Percentiles rank a stretch among this genome's conserved stretches.
Evolutionary conservation across 1,140 invertebrate genomes (phyloP).

Genomic region (Drusus annulatus): DNA sequence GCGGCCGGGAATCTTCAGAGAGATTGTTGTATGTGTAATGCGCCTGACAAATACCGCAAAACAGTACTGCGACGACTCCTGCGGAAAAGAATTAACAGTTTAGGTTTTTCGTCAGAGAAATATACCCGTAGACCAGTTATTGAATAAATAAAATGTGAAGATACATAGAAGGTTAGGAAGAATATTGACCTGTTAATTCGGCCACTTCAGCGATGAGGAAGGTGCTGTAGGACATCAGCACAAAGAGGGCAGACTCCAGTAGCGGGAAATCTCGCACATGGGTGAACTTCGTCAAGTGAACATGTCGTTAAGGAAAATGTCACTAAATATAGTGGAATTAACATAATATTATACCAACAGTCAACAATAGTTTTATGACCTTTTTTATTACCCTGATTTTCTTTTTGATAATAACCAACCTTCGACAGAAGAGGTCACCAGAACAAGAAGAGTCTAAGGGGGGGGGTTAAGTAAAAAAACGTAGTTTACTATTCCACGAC

Average conservation of each 20-base stretch:
- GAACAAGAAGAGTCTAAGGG: too few species aligned
- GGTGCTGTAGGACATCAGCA: slow-evolving; percentile 97
- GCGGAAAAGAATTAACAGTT: slow-evolving; percentile 54
- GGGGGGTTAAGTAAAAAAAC: too few species aligned
- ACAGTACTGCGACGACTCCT: slow-evolving; percentile 96
- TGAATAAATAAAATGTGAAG: too few species aligned
- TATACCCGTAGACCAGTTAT: too few species aligned
- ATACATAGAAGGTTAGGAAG: too few species aligned
- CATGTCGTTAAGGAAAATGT: slow-evolving; percentile 52
- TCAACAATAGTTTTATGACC: too few species aligned
- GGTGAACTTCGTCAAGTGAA: slow-evolving; percentile 95
- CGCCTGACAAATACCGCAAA: slow-evolving; percentile 99
- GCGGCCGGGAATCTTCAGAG: slow-evolving; percentile 87
- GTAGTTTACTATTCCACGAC: too few species aligned
- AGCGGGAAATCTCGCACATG: slow-evolving; percentile 94
- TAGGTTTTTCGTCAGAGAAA: too few species aligned
- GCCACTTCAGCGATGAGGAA: slow-evolving; percentile 95
- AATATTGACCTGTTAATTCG: slow-evolving; percentile 87
- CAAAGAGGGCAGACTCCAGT: slow-evolving; percentile 94
- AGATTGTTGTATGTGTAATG: slow-evolving; percentile 99
- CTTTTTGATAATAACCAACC: too few species aligned
- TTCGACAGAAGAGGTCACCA: too few species aligned
- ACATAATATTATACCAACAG: too few species aligned
- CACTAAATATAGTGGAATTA: not conserved
- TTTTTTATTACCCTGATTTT: too few species aligned